A percentile compares a stretch with the other conserved stretches of the same genome.
These are phyloP conservation scores for Urocolius indicus DNA, from an alignment of 2,113 vertebrate species.

Conservation along the genomic window DNA sequence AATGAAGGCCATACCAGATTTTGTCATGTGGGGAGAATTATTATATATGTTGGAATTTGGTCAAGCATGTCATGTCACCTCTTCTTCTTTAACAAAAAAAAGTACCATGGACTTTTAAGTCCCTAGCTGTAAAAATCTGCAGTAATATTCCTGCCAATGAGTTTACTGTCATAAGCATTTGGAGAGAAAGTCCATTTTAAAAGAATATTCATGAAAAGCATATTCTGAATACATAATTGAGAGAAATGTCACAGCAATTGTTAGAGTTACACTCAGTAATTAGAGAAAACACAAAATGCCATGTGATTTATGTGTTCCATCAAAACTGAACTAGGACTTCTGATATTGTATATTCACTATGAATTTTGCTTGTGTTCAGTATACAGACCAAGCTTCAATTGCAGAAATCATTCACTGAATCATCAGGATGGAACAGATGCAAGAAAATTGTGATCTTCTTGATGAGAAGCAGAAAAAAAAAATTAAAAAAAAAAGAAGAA, in stretches of 20 bases:
- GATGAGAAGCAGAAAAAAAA: slow-evolving; percentile 28
- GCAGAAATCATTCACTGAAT: slow-evolving; percentile 57
- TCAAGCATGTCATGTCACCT: neutral
- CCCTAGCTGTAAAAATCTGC: neutral
- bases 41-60: neutral
- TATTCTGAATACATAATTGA: slow-evolving; percentile 44
- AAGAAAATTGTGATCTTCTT: slow-evolving; percentile 50
- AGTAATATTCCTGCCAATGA: slow-evolving; percentile 9
- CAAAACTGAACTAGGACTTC: slow-evolving; percentile 32
- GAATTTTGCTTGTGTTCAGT: slow-evolving; percentile 35
- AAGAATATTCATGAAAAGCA: slow-evolving; percentile 47
- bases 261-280: slow-evolving; percentile 50
- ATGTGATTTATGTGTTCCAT: slow-evolving; percentile 52
- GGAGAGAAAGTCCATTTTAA: slow-evolving; percentile 36
- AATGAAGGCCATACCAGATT: neutral
- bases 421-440: slow-evolving; percentile 36
- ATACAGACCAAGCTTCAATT: slow-evolving; percentile 2
- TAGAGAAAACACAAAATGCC: slow-evolving; percentile 49
- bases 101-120: neutral
- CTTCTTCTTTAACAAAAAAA: neutral
- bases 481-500: neutral
- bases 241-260: slow-evolving; percentile 55
- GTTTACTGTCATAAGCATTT: slow-evolving; percentile 32
- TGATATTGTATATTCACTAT: slow-evolving; percentile 32
- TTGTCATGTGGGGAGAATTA: neutral